Evolutionary conservation across 2,888 invertebrate genomes (phyloP).

Genomic region (Creontiades dilutus): DNA sequence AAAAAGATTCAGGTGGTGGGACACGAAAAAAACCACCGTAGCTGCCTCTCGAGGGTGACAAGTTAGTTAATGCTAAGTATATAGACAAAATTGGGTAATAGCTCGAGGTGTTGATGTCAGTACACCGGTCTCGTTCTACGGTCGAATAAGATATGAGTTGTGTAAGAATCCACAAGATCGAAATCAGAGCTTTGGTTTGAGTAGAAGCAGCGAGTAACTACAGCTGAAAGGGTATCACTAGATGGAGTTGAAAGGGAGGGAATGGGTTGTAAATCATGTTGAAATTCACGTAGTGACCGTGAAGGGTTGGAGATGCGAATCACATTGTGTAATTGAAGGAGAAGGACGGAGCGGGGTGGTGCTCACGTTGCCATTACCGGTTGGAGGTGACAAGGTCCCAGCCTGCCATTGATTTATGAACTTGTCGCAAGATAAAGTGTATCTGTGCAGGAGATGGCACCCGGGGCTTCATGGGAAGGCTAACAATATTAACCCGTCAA

Average conservation of each 20-base stretch:
- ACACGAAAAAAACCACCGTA: too few species aligned
- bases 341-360: neutral
- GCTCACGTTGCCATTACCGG: slow-evolving; percentile 69
- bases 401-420: slow-evolving; percentile 66
- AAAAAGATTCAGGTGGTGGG: too few species aligned
- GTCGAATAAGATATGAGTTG: too few species aligned
- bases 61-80: too few species aligned
- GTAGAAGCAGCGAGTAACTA: neutral
- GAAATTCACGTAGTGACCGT: neutral
- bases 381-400: slow-evolving; percentile 55
- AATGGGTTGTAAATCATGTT: slow-evolving; percentile 1
- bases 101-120: too few species aligned
- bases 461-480: slow-evolving; percentile 23
- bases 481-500: slow-evolving; percentile 70
- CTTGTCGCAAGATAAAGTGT: slow-evolving; percentile 67
- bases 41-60: too few species aligned
- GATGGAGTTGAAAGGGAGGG: neutral
- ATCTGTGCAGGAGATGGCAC: slow-evolving; percentile 58
- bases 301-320: slow-evolving; percentile 18
- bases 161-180: too few species aligned
- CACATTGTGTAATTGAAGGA: slow-evolving; percentile 30
- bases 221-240: too few species aligned
- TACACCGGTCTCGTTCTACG: too few species aligned
- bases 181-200: too few species aligned
- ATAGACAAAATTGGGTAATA: too few species aligned